These are phyloP conservation scores for Danio albolineatus DNA, from an alignment of 2,797 vertebrate species.

Conservation along the genomic window DNA sequence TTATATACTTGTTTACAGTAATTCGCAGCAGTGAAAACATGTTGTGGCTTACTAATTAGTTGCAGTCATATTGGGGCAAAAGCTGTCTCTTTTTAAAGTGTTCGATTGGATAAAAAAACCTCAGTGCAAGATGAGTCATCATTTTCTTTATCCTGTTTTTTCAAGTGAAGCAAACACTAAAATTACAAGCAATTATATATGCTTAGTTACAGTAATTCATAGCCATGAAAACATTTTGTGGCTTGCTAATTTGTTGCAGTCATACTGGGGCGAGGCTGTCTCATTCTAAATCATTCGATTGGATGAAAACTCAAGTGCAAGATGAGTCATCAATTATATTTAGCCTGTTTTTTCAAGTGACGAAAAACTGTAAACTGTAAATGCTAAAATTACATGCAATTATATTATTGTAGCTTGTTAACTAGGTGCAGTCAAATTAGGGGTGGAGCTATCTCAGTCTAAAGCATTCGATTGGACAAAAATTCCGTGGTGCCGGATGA, in stretches of 20 bases:
- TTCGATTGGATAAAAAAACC: slow-evolving; percentile 1
- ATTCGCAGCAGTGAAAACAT: neutral
- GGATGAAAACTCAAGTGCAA: neutral
- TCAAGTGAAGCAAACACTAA: neutral
- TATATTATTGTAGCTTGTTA: neutral
- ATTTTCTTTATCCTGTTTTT: neutral
- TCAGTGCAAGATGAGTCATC: neutral
- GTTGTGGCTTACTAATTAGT: neutral
- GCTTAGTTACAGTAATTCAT: neutral
- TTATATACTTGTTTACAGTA: neutral
- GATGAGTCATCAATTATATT: neutral
- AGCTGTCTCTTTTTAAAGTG: neutral
- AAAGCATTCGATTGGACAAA: slow-evolving; percentile 10
- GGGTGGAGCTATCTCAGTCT: neutral
- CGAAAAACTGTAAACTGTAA: no score
- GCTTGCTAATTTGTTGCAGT: neutral
- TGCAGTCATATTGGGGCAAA: neutral
- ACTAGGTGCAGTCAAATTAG: neutral
- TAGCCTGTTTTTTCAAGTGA: neutral
- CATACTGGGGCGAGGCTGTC: neutral
- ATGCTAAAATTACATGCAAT: no score
- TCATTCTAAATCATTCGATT: slow-evolving; percentile 10
- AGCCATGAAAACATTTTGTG: neutral
- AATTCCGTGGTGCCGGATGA: neutral
- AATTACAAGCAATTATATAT: neutral